Evolutionary conservation across 1,140 invertebrate species (phyloP), one percentile per base, ranked within the genome.

Genomic region (Papilio polytes): DNA sequence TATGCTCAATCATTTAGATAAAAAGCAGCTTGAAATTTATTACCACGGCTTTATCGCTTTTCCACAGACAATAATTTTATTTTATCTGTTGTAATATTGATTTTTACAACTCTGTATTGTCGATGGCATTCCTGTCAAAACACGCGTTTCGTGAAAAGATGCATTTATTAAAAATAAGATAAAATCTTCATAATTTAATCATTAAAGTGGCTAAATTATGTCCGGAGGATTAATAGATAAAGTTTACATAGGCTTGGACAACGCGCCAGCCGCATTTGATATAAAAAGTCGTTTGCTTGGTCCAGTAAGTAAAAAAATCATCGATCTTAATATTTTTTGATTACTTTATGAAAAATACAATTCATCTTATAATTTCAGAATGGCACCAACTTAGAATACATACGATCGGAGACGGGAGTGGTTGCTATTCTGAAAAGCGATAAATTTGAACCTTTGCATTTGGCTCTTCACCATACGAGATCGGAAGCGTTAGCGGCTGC

Each of bases 391-490:
- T 95, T 98, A 82, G 96, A 97, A 83, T 98, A 98, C 82, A 98
- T 98, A 84, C 95, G 96, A 82, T 96, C 96, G 53, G 97, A 98
- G 94, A 98, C 97, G 31, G 97, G 97, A 80, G 97, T 97, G 7
- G 96, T 96, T 83, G 97, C 98, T 20, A 97, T 97, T 1, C 94
- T 98, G 74, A 95, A 97, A 88, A 97, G 97, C 72, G 97, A 98
- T 92, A 97, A 97, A 84, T 96, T 96, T 82, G 97, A 98, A 89
- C 97, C 97, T n/a, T 95, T 98, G 88, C 97, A 98, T 93, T 95
- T 98, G 81, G 97, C 96, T 86, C 95, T 98, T 84, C 97, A 97
- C 96, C 97, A 98, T 95, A 95, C 96, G 15, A 96, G 96, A 87
- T 94, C 96, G 26, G 96, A 97, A 82, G 96, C 96, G n/a, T 91